Evolutionary conservation across 2,113 vertebrate species (phyloP), one percentile per base, ranked within the genome.

Genomic region (Beaufortia kweichowensis): DNA sequence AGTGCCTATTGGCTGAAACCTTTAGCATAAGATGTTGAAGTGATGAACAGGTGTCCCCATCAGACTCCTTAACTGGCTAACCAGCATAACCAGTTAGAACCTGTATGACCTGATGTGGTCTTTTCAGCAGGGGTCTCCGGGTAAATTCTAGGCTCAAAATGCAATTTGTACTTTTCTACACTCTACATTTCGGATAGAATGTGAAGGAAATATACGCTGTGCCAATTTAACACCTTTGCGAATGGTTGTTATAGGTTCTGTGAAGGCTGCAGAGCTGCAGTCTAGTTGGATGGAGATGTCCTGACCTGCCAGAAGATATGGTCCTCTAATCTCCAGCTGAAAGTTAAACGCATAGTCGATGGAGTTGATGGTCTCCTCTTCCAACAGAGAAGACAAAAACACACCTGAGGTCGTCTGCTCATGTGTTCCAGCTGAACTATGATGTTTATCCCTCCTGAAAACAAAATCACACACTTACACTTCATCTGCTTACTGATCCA

Each of bases 291-390:
- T 53, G 15, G 15, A 21, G 64, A 55, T 19, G 28, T 11, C 80
- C 85, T 84, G 68, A 98, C 96, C 96, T 94, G 97, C 94, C 0
- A 98, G 92, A 41, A 97, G 87, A 61, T 95, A 98, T 0, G 96
- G 97, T 3, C 94, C 95, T 0, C 93, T 88, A 79, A 99, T 99
- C 92, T 98, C 96, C 85, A 98, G 88, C 63, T 95, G 94, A 86
- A 99, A 99, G 90, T 88, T 95, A 80, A 99, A 98, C 64, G 96
- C 92, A 0, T 99, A 98, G 82, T 96, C 95, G 1, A 89, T 95
- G 79, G 96, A 95, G 88, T 98, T 99, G 84, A 94, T 94, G 74
- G 89, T 87, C 23, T 98, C 91, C 0, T 85, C 90, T 79, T 96
- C 92, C 84, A 97, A 86, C 65, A 97, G 87, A 24, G 89, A 88